Percentiles rank a stretch among this genome's conserved stretches.
These are phyloP conservation scores for Lomographa bimaculata DNA, from an alignment of 2,888 invertebrate species.

Conservation along the genomic window DNA sequence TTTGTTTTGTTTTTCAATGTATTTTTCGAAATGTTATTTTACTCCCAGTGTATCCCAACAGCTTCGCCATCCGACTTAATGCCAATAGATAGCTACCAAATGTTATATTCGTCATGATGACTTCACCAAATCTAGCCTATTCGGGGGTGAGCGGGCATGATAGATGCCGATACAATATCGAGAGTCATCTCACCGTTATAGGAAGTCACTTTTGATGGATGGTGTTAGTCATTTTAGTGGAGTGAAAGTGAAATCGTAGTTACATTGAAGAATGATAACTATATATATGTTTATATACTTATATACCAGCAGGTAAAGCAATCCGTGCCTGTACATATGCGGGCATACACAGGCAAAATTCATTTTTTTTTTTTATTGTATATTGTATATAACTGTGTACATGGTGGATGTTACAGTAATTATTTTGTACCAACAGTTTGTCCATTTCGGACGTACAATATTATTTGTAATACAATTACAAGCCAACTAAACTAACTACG, in stretches of 20 bases:
- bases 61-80: slow-evolving; percentile 55
- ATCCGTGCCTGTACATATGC: no score
- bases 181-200: slow-evolving; percentile 41
- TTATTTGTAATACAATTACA: no score
- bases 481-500: no score
- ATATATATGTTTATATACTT: no score
- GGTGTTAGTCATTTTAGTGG: slow-evolving; percentile 38
- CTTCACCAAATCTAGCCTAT: slow-evolving; percentile 35
- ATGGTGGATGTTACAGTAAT: no score
- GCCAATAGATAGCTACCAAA: slow-evolving; percentile 74
- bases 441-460: no score
- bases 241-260: slow-evolving; percentile 5
- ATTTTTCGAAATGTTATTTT: slow-evolving; percentile 8
- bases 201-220: slow-evolving; percentile 23
- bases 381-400: no score
- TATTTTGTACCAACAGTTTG: no score
- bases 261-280: no score
- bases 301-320: no score
- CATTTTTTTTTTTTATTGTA: no score
- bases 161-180: slow-evolving; percentile 39
- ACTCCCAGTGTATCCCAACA: slow-evolving; percentile 36
- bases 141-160: slow-evolving; percentile 35
- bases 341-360: no score
- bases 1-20: slow-evolving; percentile 3
- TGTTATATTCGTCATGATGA: slow-evolving; percentile 69